phyloP scores from a whole-genome alignment of 2,113 vertebrate genomes.

The Kobus ellipsiprymnus region DNA sequence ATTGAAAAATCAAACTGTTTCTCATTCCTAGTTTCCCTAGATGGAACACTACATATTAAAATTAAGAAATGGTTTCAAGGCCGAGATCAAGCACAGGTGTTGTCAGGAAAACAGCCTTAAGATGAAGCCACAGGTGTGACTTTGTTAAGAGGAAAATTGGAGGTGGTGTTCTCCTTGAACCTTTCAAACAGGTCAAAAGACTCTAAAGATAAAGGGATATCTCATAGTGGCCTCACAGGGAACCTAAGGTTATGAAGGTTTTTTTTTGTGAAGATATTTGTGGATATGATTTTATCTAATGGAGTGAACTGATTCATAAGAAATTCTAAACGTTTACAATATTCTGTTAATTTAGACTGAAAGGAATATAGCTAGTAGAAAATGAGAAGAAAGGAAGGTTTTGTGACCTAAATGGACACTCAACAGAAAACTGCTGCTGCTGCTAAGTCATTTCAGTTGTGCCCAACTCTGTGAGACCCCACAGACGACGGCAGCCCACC shows the following conservation, averaged over 20 bases:
- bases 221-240: not conserved
- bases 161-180: not conserved
- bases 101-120: not conserved
- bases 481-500: too few species aligned
- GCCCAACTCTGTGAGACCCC: too few species aligned
- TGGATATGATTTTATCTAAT: not conserved
- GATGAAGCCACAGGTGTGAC: not conserved
- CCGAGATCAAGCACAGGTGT: not conserved
- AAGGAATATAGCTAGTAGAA: not conserved
- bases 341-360: not conserved
- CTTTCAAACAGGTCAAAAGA: not conserved
- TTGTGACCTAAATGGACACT: not conserved
- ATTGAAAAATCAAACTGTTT: not conserved
- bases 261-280: not conserved
- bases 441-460: too few species aligned
- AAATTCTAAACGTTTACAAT: not conserved
- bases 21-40: not conserved
- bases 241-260: not conserved
- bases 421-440: not conserved
- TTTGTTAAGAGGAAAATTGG: not conserved
- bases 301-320: not conserved
- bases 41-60: not conserved
- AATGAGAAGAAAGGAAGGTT: not conserved
- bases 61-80: not conserved
- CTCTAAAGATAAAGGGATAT: not conserved